Evolutionary conservation across 2,113 vertebrate genomes (phyloP).

Genomic region (Rhynchopsitta pachyrhyncha): DNA sequence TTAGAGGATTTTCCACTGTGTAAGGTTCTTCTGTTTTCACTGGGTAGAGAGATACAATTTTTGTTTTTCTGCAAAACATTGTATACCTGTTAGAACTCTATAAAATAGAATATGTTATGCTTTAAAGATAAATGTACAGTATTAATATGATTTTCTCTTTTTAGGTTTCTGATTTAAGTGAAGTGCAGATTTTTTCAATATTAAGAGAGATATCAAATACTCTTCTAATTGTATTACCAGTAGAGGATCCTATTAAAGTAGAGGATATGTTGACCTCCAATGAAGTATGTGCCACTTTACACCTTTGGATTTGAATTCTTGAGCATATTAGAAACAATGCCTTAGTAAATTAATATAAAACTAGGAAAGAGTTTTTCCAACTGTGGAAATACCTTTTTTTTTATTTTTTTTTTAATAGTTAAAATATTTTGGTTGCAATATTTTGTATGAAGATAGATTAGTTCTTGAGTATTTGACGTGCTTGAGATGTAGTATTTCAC

Average conservation of each 20-base stretch:
- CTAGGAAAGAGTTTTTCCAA: background rate
- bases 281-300: constrained; percentile 68
- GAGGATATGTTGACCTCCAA: constrained; percentile 76
- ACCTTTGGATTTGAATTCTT: background rate
- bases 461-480: background rate
- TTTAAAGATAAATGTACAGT: background rate
- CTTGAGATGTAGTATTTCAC: background rate
- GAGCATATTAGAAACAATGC: background rate
- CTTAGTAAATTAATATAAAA: background rate
- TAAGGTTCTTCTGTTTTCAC: background rate
- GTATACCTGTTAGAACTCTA: background rate
- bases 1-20: background rate
- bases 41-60: background rate
- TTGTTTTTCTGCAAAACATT: background rate
- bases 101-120: background rate
- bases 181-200: constrained; percentile 75
- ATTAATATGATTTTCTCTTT: background rate
- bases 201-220: constrained; percentile 81
- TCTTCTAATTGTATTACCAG: constrained; percentile 76
- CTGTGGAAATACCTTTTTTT: background rate
- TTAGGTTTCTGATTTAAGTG: constrained; percentile 78
- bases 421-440: background rate
- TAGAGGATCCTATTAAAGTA: constrained; percentile 45
- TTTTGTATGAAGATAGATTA: background rate
- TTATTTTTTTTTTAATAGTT: background rate